Percentiles rank a stretch among this genome's conserved stretches.
Evolutionary conservation across 1,140 invertebrate genomes (phyloP).

Genomic region (Monomorium pharaonis): DNA sequence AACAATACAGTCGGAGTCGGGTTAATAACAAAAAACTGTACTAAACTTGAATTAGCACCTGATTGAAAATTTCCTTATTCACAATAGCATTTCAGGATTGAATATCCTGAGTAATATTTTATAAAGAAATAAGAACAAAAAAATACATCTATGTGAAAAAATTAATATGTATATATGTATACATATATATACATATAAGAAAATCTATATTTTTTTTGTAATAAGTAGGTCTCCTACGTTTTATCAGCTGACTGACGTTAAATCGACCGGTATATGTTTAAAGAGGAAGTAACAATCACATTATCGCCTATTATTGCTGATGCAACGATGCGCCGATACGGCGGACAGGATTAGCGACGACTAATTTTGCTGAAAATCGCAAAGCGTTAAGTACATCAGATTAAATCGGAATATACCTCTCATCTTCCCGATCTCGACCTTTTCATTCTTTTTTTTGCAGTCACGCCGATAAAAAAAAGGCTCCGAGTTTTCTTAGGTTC

Average conservation of each 20-base stretch:
- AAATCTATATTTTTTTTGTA: not conserved
- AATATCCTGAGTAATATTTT: not conserved
- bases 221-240: not conserved
- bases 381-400: not conserved
- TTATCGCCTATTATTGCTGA: slow-evolving; percentile 57
- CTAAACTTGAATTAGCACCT: too few relatives aligned
- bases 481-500: slow-evolving; percentile 44
- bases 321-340: slow-evolving; percentile 22
- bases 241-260: slow-evolving; percentile 19
- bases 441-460: slow-evolving; percentile 71
- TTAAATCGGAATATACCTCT: not conserved
- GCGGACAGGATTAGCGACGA: slow-evolving; percentile 30
- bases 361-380: slow-evolving; percentile 60
- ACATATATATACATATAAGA: not conserved
- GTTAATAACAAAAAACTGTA: not conserved
- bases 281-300: slow-evolving; percentile 15
- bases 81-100: too few relatives aligned
- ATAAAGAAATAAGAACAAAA: not conserved
- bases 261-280: slow-evolving; percentile 5
- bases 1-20: too few relatives aligned
- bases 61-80: too few relatives aligned
- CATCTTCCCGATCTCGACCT: not conserved
- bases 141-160: not conserved
- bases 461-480: slow-evolving; percentile 74
- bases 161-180: not conserved